These are phyloP conservation scores for Byasa hedistus DNA, from an alignment of 2,888 invertebrate species.

Conservation along the genomic window DNA sequence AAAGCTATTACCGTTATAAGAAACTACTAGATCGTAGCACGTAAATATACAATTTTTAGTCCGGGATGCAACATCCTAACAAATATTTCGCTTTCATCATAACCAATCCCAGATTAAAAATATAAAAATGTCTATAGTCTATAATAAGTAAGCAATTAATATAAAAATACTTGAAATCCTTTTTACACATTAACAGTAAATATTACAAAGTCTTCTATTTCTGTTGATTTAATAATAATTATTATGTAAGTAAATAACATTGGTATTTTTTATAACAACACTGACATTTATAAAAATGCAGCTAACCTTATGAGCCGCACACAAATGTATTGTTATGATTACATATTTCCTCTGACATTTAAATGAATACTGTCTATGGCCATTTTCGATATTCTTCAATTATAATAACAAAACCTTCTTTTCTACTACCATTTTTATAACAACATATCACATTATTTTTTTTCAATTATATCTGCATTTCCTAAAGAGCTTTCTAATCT, in stretches of 20 bases:
- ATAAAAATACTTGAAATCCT: not conserved
- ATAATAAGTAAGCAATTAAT: not conserved
- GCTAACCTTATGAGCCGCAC: constrained; percentile 1
- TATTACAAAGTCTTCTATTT: constrained; percentile 6
- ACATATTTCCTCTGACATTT: not conserved
- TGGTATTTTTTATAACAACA: constrained; percentile 5
- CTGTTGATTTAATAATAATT: constrained; percentile 8
- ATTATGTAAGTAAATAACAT: constrained; percentile 15
- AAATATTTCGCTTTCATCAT: too few relatives aligned
- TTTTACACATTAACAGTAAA: not conserved
- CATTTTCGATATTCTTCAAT: not conserved
- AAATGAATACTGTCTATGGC: not conserved
- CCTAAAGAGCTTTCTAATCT: not conserved
- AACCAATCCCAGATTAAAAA: too few relatives aligned
- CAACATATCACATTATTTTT: not conserved
- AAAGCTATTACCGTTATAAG: too few relatives aligned
- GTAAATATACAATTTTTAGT: too few relatives aligned
- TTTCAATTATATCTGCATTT: not conserved
- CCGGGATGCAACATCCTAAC: too few relatives aligned
- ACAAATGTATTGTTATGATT: not conserved
- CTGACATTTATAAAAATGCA: constrained; percentile 7
- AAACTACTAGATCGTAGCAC: too few relatives aligned
- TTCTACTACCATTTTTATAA: too few relatives aligned
- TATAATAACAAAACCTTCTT: too few relatives aligned
- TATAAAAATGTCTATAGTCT: not conserved